Base-by-base conservation (phyloP, 64 coral and sea anemone genomes). In the Pocillopora verrucosa region DNA sequence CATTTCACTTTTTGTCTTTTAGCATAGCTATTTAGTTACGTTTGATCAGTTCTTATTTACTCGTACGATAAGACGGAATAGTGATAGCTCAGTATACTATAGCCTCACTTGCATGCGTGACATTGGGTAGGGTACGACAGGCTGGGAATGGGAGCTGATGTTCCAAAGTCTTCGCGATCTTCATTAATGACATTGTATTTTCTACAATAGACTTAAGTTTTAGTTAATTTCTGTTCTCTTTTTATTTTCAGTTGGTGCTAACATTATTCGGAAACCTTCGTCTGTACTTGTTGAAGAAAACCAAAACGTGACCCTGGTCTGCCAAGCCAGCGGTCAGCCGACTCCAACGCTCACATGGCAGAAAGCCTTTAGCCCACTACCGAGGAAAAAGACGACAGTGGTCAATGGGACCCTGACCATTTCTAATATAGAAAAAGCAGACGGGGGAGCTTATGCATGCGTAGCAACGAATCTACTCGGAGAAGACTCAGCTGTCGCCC, bases 231-330 rank as follows among this genome's bases (percentile, higher is more conserved):
- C 14, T 15, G 17, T 17, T 9, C 12, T 19, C 2, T 77, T 11
- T 41, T 30, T 76, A 26, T 60, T 2, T 65, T 13, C 17, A 88
- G 86, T 76, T 77, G 73, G 14, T 9, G 14, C 74, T 1, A 13
- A 38, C 36, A 89, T 89, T n/a, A 63, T 62, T 45, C 62, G 69
- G 11, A 89, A 65, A 5, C 87, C 87, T 4, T 64, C 35, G 2
- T 72, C 87, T 25, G 22, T 89, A 10, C 79, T 79, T 60, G 51
- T 65, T 15, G 76, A 89, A 70, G 87, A 89, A 89, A 61, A 75
- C 19, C 26, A 79, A 61, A 72, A 62, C 59, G 61, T 79, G 13
- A 89, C 35, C 9, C 38, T 88, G 19, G 5, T 20, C 13, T 88
- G 87, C 36, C 22, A 37, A 19, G 87, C 87, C 34, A 80, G 9